These are phyloP conservation scores for Anarsia innoxiella DNA, from an alignment of 2,888 invertebrate genomes.

Conservation along the genomic window DNA sequence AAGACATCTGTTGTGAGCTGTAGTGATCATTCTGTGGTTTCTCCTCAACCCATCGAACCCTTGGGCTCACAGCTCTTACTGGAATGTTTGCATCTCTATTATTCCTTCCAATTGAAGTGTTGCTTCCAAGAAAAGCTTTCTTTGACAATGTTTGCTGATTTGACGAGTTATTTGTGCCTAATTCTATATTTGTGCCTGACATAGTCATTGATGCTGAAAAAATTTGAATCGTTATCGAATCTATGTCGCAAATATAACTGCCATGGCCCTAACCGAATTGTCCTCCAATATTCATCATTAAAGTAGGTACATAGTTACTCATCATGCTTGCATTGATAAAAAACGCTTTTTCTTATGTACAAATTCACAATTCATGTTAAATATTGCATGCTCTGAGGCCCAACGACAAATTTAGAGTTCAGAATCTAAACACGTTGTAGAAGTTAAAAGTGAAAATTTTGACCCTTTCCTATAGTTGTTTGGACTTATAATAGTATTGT, in stretches of 20 bases:
- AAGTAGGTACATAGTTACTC: no score
- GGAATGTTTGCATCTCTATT: slow-evolving; percentile 67
- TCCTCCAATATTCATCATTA: no score
- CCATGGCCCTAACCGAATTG: no score
- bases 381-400: slow-evolving; percentile 42
- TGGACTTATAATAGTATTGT: no score
- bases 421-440: no score
- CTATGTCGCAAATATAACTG: no score
- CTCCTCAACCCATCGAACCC: slow-evolving; percentile 69
- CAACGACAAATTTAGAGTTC: no score
- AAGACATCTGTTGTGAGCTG: slow-evolving; percentile 54
- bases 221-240: no score
- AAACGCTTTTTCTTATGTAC: slow-evolving; percentile 30
- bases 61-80: slow-evolving; percentile 68
- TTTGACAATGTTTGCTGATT: slow-evolving; percentile 64
- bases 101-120: slow-evolving; percentile 63
- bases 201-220: slow-evolving; percentile 83
- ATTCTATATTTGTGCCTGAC: slow-evolving; percentile 76
- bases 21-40: slow-evolving; percentile 56
- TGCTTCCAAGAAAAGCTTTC: slow-evolving; percentile 70
- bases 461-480: no score
- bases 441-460: no score
- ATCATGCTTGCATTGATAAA: no score
- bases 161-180: slow-evolving; percentile 58
- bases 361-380: slow-evolving; percentile 36